Evolutionary conservation across 92 coral and sea anemone genomes (phyloP).

Genomic region (Epizoanthus scotinus): DNA sequence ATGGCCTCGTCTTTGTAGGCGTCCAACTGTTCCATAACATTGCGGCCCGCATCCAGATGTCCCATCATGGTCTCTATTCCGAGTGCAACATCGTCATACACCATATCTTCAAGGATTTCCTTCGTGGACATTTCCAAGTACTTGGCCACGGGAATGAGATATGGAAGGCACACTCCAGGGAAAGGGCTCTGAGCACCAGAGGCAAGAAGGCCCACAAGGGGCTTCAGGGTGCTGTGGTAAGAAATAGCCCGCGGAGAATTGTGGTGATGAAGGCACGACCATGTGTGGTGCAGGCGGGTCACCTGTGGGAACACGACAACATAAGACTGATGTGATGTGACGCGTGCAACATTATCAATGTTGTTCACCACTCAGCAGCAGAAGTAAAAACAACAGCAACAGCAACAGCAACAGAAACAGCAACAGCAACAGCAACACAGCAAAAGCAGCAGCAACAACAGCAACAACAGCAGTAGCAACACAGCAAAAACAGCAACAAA

Average conservation of each 20-base stretch:
- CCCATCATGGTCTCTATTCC: constrained; percentile 74
- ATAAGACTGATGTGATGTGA: no score
- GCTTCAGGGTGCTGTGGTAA: constrained; percentile 91
- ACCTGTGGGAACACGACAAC: constrained; percentile 54
- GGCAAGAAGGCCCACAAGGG: constrained; percentile 84
- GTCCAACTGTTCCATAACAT: constrained; percentile 68
- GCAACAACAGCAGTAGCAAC: background rate
- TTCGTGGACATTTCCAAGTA: constrained; percentile 84
- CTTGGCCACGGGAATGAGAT: constrained; percentile 80
- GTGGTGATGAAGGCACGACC: constrained; percentile 94
- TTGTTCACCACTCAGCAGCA: background rate
- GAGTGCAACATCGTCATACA: constrained; percentile 62
- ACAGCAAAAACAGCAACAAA: background rate
- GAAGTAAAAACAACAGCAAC: background rate
- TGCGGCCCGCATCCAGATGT: constrained; percentile 82
- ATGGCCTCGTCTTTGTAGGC: constrained; percentile 62
- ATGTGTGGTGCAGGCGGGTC: constrained; percentile 89
- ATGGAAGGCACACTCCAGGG: constrained; percentile 97
- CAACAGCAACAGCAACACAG: background rate
- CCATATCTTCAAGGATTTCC: constrained; percentile 69
- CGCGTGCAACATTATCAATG: no score
- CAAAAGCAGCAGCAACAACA: background rate
- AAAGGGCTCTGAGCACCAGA: constrained; percentile 98
- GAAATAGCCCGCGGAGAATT: constrained; percentile 84
- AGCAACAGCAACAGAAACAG: constrained; percentile 6